Base-by-base conservation (phyloP, 2,797 vertebrate species). In the Picus viridis region DNA sequence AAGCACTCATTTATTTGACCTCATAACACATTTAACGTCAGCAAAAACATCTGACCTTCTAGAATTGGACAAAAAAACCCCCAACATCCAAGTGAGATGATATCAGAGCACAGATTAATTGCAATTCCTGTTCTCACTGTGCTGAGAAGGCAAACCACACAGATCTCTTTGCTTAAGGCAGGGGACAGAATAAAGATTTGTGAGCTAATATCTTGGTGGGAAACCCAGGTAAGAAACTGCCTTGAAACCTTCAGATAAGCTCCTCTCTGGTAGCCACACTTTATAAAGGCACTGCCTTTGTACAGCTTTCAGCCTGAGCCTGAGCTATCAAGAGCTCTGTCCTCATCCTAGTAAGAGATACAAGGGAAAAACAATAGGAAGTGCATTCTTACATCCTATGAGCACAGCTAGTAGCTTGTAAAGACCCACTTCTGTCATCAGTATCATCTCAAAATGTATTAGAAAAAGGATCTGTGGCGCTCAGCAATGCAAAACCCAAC, bases 21-120 rank as follows among this genome's bases (percentile, higher is more conserved):
- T 92, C 74, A 2, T 61, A 86, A 95, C 83, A 88, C 80, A 92
- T 4, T 89, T 45, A 72, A 77, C 17, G 5, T 89, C 86, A 90
- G 83, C 68, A 76, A 78, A 89, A 88, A 10, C 51, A 43, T 23
- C 1, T 54, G 67, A 89, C 63, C 67, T 90, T 93, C 94, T 23
- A 58, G 22, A 92, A 78, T 32, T 6, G 39, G 82, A 65, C 22
- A 2, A 64, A 67, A 63, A 71, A 85, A 62, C 17, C 15, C 47
- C 10, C 51, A 36, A 13, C 3, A 65, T 3, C 51, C 16, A 30
- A 71, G 57, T 2, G 13, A 89, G 68, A 88, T 43, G 29, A 1
- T 86, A 83, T 24, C 80, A 59, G 76, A 57, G 82, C 39, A 59
- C 24, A 71, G 73, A 64, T 24, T 76, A 85, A 73, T 9, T 68